Conservation (phyloP, 2,888 invertebrate species). For the Hydrotaea cyrtoneurina region DNA sequence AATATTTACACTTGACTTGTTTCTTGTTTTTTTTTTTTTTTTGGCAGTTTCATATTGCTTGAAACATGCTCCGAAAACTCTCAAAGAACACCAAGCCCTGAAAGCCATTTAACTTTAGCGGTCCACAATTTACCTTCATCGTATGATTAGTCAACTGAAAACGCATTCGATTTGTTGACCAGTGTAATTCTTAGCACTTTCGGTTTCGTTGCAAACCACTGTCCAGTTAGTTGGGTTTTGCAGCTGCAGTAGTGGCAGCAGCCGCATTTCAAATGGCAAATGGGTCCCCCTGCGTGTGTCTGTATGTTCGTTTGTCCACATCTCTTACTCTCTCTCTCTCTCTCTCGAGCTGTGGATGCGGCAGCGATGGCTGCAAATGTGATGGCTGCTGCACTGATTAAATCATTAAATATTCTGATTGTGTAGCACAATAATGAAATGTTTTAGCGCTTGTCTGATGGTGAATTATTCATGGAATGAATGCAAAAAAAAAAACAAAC, state of each 20-base stretch:
- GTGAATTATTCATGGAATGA: conserved; percentile 79
- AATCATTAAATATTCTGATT: conserved; percentile 80
- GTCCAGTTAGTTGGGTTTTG: not conserved
- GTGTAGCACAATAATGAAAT: conserved; percentile 80
- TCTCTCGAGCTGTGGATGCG: conserved; percentile 41
- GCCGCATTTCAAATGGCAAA: too few species aligned
- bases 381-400: conserved; percentile 71
- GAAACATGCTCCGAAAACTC: too few species aligned
- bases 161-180: too few species aligned
- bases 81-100: too few species aligned
- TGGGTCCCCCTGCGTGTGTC: not conserved
- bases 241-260: not conserved
- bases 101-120: too few species aligned
- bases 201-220: too few species aligned
- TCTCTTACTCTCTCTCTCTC: not conserved
- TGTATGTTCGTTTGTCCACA: not conserved
- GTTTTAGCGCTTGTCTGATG: conserved; percentile 80
- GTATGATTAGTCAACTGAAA: too few species aligned
- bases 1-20: too few species aligned
- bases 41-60: too few species aligned
- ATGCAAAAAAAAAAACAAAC: conserved; percentile 70
- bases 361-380: conserved; percentile 66
- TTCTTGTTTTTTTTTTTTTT: too few species aligned
- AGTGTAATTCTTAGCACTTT: too few species aligned
- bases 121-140: too few species aligned